Base-by-base conservation (phyloP, 2,888 invertebrate genomes). In the Acronicta leporina region DNA sequence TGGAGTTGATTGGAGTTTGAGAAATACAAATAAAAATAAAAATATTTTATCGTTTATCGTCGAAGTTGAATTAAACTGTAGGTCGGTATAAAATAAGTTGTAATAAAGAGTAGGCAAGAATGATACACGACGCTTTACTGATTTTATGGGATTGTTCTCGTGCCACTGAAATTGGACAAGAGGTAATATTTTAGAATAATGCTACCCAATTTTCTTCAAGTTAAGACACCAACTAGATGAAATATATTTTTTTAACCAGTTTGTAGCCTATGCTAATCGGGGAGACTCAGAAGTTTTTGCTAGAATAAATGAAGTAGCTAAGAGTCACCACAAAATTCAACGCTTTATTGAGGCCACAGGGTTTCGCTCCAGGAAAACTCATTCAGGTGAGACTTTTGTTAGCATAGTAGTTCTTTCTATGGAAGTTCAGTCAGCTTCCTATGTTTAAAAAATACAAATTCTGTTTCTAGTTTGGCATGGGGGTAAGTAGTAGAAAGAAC, bases 101-200 rank as follows among this genome's bases (percentile, higher is more conserved):
- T n/a, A n/a, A n/a, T n/a, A n/a, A 41, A 15, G 1, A 42, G 11
- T 44, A 13, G 5, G 5, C n/a, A 30, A 89, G 80, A 83, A 96
- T 97, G 97, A 95, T 97, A 58, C 96, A 97, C 77, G 96, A 97
- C 84, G 95, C 96, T 25, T 85, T 97, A 61, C 82, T 96, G 68
- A 93, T 96, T 63, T 87, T 97, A 53, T 96, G 96, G 95, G 96
- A 96, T 75, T 96, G 95, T 82, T 94, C 92, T 13, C 87, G 87
- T 53, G 79, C 75, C 27, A 76, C 75, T 16, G 84, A 85, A 43
- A 77, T 81, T 49, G 52, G 14, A 54, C 67, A 75, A 35, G 68
- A 69, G 63, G 81, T 84, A 70, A 73, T 9, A 20, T 20, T 20
- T 20, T 20, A 30, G 1, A 9, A 1, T 9, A 8, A 30, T 30